These are phyloP conservation scores for Scaptomyza polygonia DNA, from an alignment of 2,888 invertebrate genomes.

Conservation along the genomic window DNA sequence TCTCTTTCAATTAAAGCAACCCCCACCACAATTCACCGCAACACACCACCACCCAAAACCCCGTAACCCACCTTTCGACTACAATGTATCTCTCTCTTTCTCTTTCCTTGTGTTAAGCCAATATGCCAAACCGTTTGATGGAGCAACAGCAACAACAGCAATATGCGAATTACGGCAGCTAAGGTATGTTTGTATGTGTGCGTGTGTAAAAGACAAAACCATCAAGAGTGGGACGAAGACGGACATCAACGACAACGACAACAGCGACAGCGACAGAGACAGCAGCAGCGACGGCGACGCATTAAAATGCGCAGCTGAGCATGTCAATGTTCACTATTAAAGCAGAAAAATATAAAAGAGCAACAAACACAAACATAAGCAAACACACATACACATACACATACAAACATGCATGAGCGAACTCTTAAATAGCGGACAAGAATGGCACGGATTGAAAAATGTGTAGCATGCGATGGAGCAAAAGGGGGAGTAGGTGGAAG, in stretches of 20 bases:
- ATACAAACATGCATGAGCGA: conserved; percentile 6
- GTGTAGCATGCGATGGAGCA: conserved; percentile 14
- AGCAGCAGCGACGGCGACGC: conserved; percentile 44
- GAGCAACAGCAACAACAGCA: conserved; percentile 29
- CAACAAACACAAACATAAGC: conserved; percentile 28
- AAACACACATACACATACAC: conserved; percentile 18
- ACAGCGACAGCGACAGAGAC: too few species aligned
- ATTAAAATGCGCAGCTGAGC: conserved; percentile 74
- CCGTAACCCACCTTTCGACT: conserved; percentile 6
- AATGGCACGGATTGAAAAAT: conserved; percentile 46
- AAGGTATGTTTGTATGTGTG: conserved; percentile 6
- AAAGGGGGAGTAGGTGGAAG: not conserved
- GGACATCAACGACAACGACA: conserved; percentile 1
- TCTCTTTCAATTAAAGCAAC: conserved; percentile 72
- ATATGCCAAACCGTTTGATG: conserved; percentile 52
- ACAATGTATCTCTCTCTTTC: not conserved
- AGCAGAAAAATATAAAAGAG: conserved; percentile 45
- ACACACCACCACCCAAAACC: not conserved
- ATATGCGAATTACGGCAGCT: conserved; percentile 56
- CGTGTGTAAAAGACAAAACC: conserved; percentile 29
- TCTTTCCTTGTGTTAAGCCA: conserved; percentile 22
- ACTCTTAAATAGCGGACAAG: conserved; percentile 40
- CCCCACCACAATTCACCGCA: not conserved
- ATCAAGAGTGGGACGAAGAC: conserved; percentile 21
- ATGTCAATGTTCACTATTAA: conserved; percentile 76